phyloP scores from a whole-genome alignment of 2,888 invertebrate species.

The Disparrhopalites patrizii region DNA sequence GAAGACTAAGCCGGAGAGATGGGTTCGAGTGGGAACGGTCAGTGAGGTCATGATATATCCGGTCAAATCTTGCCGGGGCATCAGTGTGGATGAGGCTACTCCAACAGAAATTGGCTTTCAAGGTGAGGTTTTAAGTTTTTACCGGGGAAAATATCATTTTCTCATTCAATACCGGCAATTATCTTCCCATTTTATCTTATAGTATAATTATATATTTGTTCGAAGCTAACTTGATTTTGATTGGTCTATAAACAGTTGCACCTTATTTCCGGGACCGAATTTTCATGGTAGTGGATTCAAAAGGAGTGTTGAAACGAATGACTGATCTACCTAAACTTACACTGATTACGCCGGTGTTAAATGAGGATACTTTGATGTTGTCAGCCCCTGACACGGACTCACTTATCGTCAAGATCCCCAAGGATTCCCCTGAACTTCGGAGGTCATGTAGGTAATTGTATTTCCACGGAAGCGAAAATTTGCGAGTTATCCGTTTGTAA shows the following conservation, averaged over 20 bases:
- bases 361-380: constrained; percentile 39
- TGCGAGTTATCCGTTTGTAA: too few species aligned
- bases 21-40: constrained; percentile 43
- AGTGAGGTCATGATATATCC: constrained; percentile 42
- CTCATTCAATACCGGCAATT: too few species aligned
- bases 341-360: constrained; percentile 33
- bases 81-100: constrained; percentile 35
- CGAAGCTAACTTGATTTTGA: background rate
- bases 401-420: constrained; percentile 38
- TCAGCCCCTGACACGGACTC: constrained; percentile 34
- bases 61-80: constrained; percentile 41
- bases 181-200: too few species aligned
- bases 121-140: constrained; percentile 33
- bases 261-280: constrained; percentile 39
- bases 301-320: constrained; percentile 40
- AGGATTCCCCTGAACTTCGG: constrained; percentile 26
- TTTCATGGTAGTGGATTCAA: constrained; percentile 43
- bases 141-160: too few species aligned
- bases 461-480: too few species aligned
- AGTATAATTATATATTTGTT: too few species aligned
- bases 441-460: constrained; percentile 35
- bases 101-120: constrained; percentile 39
- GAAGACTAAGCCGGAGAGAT: constrained; percentile 36
- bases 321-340: constrained; percentile 41
- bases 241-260: constrained; percentile 14